phyloP scores from a whole-genome alignment of 2,113 vertebrate genomes.

The Podiceps cristatus region DNA sequence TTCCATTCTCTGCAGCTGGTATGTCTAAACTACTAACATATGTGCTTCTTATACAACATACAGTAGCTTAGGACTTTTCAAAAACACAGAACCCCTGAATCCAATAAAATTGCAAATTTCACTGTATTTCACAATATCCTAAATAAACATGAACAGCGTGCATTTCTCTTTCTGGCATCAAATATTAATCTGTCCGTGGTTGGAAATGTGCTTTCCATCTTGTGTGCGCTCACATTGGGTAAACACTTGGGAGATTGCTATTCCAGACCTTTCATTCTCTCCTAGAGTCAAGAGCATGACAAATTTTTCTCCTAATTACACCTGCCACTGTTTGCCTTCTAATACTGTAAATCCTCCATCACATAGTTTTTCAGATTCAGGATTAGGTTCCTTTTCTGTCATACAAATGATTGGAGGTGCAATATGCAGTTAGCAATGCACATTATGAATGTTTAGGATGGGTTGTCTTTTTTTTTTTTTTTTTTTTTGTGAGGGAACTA shows the following conservation, averaged over 20 bases:
- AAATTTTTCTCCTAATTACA: constrained; percentile 94
- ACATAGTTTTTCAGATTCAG: constrained; percentile 83
- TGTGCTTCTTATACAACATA: constrained; percentile 69
- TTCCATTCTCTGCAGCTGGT: constrained; percentile 41
- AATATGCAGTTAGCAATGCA: constrained; percentile 44
- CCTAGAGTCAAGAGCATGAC: constrained; percentile 89
- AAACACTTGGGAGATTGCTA: constrained; percentile 91
- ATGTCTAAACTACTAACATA: constrained; percentile 66
- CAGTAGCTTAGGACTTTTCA: constrained; percentile 82
- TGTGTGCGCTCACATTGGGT: constrained; percentile 85
- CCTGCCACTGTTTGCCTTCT: constrained; percentile 90
- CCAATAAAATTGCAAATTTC: constrained; percentile 99
- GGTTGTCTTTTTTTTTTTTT: background rate
- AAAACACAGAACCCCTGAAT: constrained; percentile 84
- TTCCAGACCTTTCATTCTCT: constrained; percentile 85
- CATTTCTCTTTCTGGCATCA: constrained; percentile 91
- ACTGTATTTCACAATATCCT: constrained; percentile 97
- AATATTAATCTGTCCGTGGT: constrained; percentile 95
- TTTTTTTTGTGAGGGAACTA: background rate
- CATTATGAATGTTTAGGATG: constrained; percentile 13
- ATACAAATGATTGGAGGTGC: constrained; percentile 75
- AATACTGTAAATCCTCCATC: constrained; percentile 91
- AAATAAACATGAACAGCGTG: constrained; percentile 95
- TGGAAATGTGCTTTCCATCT: constrained; percentile 81
- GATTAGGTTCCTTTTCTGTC: constrained; percentile 83